Evolutionary conservation across 2,797 vertebrate genomes (phyloP).

Genomic region (Podarcis siculus): DNA sequence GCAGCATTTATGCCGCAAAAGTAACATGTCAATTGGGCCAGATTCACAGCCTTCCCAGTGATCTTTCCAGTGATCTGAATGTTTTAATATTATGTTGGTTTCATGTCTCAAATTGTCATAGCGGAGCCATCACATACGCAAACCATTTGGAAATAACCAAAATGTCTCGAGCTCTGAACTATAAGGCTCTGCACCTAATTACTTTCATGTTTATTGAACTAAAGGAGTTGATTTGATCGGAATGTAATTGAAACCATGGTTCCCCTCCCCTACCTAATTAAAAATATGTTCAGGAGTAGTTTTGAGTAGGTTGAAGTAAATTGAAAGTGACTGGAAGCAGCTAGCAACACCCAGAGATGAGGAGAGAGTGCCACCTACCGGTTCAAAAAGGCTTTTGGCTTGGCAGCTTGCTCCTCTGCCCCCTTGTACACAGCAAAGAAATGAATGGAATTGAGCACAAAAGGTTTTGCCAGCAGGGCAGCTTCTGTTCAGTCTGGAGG

Average conservation of each 20-base stretch:
- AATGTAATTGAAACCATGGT: slow-evolving; percentile 65
- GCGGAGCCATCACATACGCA: slow-evolving; percentile 54
- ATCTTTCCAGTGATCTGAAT: not conserved
- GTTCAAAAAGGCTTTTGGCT: not conserved
- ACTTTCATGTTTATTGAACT: slow-evolving; percentile 67
- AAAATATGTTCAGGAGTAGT: slow-evolving; percentile 50
- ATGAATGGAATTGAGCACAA: not conserved
- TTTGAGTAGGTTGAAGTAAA: slow-evolving; percentile 35
- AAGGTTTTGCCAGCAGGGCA: not conserved
- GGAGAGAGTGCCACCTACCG: slow-evolving; percentile 72
- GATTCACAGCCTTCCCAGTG: not conserved
- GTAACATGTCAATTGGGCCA: not conserved
- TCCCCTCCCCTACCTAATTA: slow-evolving; percentile 51
- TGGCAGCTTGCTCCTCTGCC: not conserved
- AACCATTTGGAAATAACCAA: slow-evolving; percentile 62
- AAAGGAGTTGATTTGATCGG: slow-evolving; percentile 43
- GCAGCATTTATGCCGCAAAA: not conserved
- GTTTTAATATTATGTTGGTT: not conserved
- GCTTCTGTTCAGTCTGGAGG: no score
- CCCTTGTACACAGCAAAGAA: not conserved
- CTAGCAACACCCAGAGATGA: slow-evolving; percentile 6
- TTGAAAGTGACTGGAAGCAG: slow-evolving; percentile 26
- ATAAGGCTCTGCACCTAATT: slow-evolving; percentile 65
- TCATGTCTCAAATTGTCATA: not conserved
- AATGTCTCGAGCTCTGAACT: slow-evolving; percentile 59